phyloP scores from a whole-genome alignment of 2,888 invertebrate genomes.

The Halocaridina rubra region DNA sequence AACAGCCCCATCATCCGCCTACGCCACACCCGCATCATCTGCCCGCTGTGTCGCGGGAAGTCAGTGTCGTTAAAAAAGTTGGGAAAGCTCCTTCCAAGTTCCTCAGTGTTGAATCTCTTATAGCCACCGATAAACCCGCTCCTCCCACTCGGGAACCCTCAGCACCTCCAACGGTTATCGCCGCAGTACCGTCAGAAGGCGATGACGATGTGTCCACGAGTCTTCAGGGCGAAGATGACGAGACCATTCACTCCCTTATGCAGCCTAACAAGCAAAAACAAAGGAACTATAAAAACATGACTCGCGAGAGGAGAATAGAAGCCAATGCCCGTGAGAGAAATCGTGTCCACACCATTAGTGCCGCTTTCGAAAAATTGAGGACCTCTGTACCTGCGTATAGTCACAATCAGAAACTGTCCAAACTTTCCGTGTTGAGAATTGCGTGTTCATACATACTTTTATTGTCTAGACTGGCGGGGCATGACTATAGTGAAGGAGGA shows the following conservation, averaged over 20 bases:
- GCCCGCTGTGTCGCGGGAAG: not conserved
- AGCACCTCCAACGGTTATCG: not conserved
- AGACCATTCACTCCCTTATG: slow-evolving; percentile 38
- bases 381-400: slow-evolving; percentile 89
- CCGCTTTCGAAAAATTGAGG: slow-evolving; percentile 91
- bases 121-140: not conserved
- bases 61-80: slow-evolving; percentile 29
- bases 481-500: slow-evolving; percentile 76
- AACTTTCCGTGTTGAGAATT: slow-evolving; percentile 90
- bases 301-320: slow-evolving; percentile 89
- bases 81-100: slow-evolving; percentile 38
- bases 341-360: slow-evolving; percentile 93
- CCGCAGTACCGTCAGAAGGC: not conserved
- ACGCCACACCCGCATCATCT: not conserved
- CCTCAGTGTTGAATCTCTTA: slow-evolving; percentile 55
- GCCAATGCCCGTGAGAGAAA: slow-evolving; percentile 94
- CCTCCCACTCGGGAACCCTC: not conserved
- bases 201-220: not conserved
- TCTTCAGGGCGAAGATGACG: slow-evolving; percentile 30
- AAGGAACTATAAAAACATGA: slow-evolving; percentile 95
- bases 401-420: slow-evolving; percentile 92
- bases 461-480: slow-evolving; percentile 80
- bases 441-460: slow-evolving; percentile 94
- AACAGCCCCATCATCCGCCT: not conserved
- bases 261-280: slow-evolving; percentile 72